Evolutionary conservation across 1,140 invertebrate genomes (phyloP), one percentile per base, ranked within the genome.

Genomic region (Drosophila rhopaloa): DNA sequence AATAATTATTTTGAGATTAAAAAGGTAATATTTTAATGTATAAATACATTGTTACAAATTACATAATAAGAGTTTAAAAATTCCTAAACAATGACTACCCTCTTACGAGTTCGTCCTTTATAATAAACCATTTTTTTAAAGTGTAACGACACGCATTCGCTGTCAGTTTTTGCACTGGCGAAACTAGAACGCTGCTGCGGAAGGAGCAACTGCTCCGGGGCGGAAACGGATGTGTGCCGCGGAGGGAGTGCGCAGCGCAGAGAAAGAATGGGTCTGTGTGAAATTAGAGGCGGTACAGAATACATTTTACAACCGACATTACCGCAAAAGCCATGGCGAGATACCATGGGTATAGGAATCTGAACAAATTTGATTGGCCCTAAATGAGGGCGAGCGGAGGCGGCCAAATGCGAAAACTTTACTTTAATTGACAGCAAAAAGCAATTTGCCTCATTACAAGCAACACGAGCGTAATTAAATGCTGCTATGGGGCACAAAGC

Each of bases 341-440:
- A 61, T 10, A 51, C 7, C 40, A 41, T 41, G 13, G 10, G 10
- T n/a, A 47, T 35, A 40, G 41, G 60, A 29, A 70, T 47, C 46
- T 44, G 55, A 61, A 44, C 61, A 54, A 71, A 70, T 82, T 88
- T 83, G 83, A 86, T 86, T 86, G 83, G 83, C 83, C 47, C 60
- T 73, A 73, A 68, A 70, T 65, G 72, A 8, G 58, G 70, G 41
- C 72, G 24, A 32, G 24, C 16, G 9, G 60, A 51, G 54, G 67
- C 76, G 48, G 62, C 78, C 58, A 62, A 79, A 68, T 77, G 82
- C 68, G 78, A 86, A 88, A 86, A 86, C 79, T 88, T 86, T 88
- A 83, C 66, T 86, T 83, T 86, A 86, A 88, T 88, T 86, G 83
- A 86, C 83, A 86, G 83, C 83, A 88, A 88, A 86, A 86, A 86